Evolutionary conservation across 2,113 vertebrate genomes (phyloP), one percentile per base, ranked within the genome.

Genomic region (Corythaixoides concolor): DNA sequence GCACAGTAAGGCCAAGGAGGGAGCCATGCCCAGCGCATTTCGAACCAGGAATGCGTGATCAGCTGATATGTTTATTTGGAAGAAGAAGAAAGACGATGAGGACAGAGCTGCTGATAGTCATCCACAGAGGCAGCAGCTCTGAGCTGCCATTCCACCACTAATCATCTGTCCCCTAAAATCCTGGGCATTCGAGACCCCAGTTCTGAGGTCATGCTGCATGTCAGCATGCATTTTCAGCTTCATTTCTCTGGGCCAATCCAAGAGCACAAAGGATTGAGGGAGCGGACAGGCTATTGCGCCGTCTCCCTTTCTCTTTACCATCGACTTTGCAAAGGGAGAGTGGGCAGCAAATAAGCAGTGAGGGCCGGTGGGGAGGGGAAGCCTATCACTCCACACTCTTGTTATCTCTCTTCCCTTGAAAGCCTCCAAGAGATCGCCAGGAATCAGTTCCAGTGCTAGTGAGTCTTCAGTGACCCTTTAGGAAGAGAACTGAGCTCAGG

Each of bases 1-100:
- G 66, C 66, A 9, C 0, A 0, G 20, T 15, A 13, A 19, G 4
- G 53, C 56, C 35, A 19, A 30, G 62, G 66, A 58, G 58, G 0
- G 0, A 87, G 27, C 58, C 21, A 2, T 39, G 66, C 49, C 60
- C 70, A 27, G 39, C 49, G 15, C 5, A 0, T 58, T 32, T 15
- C 12, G 24, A 22, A 50, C 22, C 41, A 86, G 35, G 35, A 47
- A 72, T 27, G 15, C 20, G 5, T 5, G 5, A 49, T 66, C 89
- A 68, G n/a, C 58, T 47, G 28, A 35, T 52, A 23, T 4, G 11
- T 49, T 35, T 37, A 24, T 35, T 32, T 88, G 55, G 52, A 45
- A 76, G 74, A 53, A 37, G 15, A 52, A 64, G 59, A 45, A n/a
- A n/a, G 33, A 39, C 52, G 20, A 50, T 24, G 55, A 87, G 59